phyloP scores from a whole-genome alignment of 2,113 vertebrate genomes.

The Platichthys flesus region DNA sequence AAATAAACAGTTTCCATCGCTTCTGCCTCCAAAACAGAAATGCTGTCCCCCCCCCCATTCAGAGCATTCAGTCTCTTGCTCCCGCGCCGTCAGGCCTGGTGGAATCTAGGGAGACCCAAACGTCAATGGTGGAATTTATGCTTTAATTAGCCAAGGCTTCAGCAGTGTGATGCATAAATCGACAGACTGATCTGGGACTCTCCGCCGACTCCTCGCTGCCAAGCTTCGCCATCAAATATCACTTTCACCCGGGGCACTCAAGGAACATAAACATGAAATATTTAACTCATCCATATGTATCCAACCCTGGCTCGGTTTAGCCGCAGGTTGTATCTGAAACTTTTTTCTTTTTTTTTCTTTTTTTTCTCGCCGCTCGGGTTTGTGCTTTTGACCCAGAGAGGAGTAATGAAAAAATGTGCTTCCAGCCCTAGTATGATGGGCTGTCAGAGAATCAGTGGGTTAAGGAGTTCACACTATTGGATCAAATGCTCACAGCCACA shows the following conservation, averaged over 20 bases:
- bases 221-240: constrained; percentile 22
- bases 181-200: constrained; percentile 31
- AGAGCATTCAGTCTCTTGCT: background rate
- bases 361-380: background rate
- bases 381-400: constrained; percentile 35
- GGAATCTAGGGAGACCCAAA: constrained; percentile 14
- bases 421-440: background rate
- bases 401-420: constrained; percentile 18
- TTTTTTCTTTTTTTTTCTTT: constrained; percentile 9
- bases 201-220: constrained; percentile 13
- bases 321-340: constrained; percentile 28
- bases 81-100: background rate
- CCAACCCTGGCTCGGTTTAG: background rate
- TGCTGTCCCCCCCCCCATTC: background rate
- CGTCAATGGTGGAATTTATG: background rate
- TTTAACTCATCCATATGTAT: constrained; percentile 60
- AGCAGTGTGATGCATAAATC: background rate
- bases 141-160: constrained; percentile 26
- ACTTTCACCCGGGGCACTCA: constrained; percentile 11
- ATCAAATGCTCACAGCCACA: constrained; percentile 22
- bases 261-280: constrained; percentile 55
- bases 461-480: constrained; percentile 30
- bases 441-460: constrained; percentile 24
- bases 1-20: constrained; percentile 30
- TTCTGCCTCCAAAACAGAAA: constrained; percentile 22